Evolutionary conservation across 2,113 vertebrate species (phyloP).

Genomic region (Bungarus multicinctus): DNA sequence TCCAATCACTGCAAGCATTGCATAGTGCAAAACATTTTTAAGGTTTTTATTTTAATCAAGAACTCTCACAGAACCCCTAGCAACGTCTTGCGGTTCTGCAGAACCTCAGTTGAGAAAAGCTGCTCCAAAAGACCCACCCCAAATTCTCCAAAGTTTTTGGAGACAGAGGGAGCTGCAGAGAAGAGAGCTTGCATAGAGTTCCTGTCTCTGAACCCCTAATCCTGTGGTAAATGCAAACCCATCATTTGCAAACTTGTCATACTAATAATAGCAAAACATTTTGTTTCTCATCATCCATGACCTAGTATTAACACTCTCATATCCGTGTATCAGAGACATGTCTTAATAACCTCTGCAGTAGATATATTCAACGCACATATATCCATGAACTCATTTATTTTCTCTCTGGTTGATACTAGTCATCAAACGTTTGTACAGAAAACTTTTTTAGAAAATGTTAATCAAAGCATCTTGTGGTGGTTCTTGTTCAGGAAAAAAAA

Average conservation of each 20-base stretch:
- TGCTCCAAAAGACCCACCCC: neutral
- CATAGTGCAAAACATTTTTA: neutral
- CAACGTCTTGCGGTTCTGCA: neutral
- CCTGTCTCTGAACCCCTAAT: neutral
- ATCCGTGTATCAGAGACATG: neutral
- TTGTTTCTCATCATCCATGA: neutral
- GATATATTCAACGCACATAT: neutral
- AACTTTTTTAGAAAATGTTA: neutral
- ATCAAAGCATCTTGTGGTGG: neutral
- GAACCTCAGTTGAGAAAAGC: neutral
- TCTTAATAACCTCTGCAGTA: neutral
- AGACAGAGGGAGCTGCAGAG: neutral
- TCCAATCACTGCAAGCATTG: neutral
- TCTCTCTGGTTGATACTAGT: neutral
- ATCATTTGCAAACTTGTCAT: neutral
- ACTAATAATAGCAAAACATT: neutral
- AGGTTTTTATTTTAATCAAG: neutral
- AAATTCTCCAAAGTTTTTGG: neutral
- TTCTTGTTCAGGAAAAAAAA: neutral
- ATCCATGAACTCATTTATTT: neutral
- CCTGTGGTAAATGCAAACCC: neutral
- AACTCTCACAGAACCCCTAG: neutral
- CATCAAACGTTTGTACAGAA: neutral
- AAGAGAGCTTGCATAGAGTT: neutral
- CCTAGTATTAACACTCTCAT: neutral